Conservation (phyloP, 2,888 invertebrate genomes). For the Molorchus minor region DNA sequence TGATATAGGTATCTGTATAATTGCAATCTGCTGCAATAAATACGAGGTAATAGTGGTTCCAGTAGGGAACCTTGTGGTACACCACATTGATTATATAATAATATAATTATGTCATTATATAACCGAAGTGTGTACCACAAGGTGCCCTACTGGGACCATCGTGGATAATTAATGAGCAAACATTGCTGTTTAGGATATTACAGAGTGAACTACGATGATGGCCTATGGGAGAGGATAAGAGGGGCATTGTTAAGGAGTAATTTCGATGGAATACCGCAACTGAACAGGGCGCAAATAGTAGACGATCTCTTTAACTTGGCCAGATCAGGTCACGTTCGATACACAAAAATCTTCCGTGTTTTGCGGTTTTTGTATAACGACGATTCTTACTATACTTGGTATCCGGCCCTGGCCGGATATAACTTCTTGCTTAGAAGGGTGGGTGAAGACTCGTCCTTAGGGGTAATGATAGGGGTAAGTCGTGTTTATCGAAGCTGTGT, state of each 20-base stretch:
- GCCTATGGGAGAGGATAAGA: conserved; percentile 72
- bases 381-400: conserved; percentile 78
- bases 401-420: conserved; percentile 64
- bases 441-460: conserved; percentile 33
- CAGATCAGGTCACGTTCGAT: conserved; percentile 64
- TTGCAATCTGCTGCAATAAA: too few relatives aligned
- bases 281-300: conserved; percentile 79
- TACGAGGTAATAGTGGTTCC: too few relatives aligned
- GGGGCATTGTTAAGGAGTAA: conserved; percentile 62
- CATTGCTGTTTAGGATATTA: too few relatives aligned
- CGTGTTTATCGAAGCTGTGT: not conserved
- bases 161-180: too few relatives aligned
- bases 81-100: too few relatives aligned
- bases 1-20: too few relatives aligned
- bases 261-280: conserved; percentile 64
- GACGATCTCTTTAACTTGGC: conserved; percentile 78
- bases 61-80: too few relatives aligned
- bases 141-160: too few relatives aligned
- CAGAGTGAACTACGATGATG: conserved; percentile 72
- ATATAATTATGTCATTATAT: too few relatives aligned
- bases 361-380: conserved; percentile 74
- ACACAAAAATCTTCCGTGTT: conserved; percentile 70
- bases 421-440: conserved; percentile 40
- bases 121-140: too few relatives aligned
- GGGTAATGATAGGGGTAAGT: conserved; percentile 33